Base-by-base conservation (phyloP, 1,140 invertebrate species). In the Hylyphantes graminicola region DNA sequence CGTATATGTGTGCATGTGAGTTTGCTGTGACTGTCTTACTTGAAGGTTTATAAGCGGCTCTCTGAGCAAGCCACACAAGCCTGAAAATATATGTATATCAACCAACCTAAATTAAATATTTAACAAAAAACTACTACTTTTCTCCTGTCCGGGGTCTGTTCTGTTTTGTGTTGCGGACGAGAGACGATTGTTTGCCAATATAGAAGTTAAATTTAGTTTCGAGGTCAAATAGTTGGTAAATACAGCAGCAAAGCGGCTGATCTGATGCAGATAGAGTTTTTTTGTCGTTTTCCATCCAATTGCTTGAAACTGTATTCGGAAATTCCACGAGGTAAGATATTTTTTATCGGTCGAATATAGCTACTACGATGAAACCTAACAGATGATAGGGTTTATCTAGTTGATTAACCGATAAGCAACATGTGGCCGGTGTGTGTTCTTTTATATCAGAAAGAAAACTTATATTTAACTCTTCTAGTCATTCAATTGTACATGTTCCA, bases 251-350 rank as follows among this genome's bases (percentile, higher is more conserved):
- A 68, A 75, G 70, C 55, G 75, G 68, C 70, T 83, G 72, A n/a
- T 83, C 80, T 83, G 80, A 83, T 83, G 80, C 80, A 83, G 70
- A 83, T 83, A 83, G 70, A 83, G 80, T 83, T 54, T 83, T 65
- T 50, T 17, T 61, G 53, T 83, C 70, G 80, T 67, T 74, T 83
- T 83, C 57, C 63, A 74, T 70, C 21, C 50, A 53, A 57, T 63
- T 65, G 59, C 67, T 57, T 57, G 35, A 74, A 75, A 73, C 79
- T 72, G 48, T 57, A 21, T 55, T 73, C 61, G 21, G 57, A 83
- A 63, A 74, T 67, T 63, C 54, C 10, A 13, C 57, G 57, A 15
- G 70, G 80, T 83, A 70, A 83, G 61, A 21, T n/a, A 11, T 59
- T 73, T 57, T 13, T 7, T 78, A 21, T 50, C 50, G 50, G 51